A percentile compares a stretch with the other conserved stretches of the same genome.
These are phyloP conservation scores for Lasioglossum morio DNA, from an alignment of 2,888 invertebrate species.

Conservation along the genomic window DNA sequence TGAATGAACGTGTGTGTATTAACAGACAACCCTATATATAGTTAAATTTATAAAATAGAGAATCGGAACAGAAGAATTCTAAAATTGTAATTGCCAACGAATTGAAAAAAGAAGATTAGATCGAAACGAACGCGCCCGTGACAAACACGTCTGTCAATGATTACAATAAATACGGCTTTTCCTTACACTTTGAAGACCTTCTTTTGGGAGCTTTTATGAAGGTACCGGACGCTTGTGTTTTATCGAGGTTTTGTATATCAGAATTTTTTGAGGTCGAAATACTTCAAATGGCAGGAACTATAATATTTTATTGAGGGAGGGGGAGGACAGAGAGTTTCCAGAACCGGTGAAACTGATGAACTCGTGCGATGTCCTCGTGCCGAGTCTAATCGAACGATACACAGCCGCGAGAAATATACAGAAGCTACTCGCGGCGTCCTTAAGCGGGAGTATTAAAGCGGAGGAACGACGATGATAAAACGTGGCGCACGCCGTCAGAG, in stretches of 20 bases:
- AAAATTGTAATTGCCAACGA: too few relatives aligned
- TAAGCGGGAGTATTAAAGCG: slow-evolving; percentile 68
- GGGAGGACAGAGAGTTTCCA: neutral
- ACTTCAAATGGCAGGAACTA: neutral
- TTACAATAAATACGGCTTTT: too few relatives aligned
- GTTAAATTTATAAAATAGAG: too few relatives aligned
- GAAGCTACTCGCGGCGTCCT: slow-evolving; percentile 61
- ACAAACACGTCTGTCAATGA: too few relatives aligned
- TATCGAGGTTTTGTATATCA: neutral
- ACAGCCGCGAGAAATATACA: slow-evolving; percentile 52
- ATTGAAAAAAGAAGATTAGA: too few relatives aligned
- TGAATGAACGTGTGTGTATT: too few relatives aligned
- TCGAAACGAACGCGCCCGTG: too few relatives aligned
- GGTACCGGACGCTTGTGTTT: neutral
- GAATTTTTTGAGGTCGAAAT: neutral
- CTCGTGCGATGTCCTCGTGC: slow-evolving; percentile 38
- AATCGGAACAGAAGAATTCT: too few relatives aligned
- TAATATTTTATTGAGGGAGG: neutral
- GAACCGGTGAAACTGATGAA: slow-evolving; percentile 38
- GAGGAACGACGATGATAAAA: slow-evolving; percentile 75
- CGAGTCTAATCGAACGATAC: slow-evolving; percentile 51
- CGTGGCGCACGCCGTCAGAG: slow-evolving; percentile 57
- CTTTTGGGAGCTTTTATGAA: neutral
- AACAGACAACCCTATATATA: too few relatives aligned
- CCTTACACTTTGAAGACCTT: neutral